A percentile compares a stretch with the other conserved stretches of the same genome.
Conservation (phyloP, 1,140 invertebrate genomes). For the Proales similis region DNA sequence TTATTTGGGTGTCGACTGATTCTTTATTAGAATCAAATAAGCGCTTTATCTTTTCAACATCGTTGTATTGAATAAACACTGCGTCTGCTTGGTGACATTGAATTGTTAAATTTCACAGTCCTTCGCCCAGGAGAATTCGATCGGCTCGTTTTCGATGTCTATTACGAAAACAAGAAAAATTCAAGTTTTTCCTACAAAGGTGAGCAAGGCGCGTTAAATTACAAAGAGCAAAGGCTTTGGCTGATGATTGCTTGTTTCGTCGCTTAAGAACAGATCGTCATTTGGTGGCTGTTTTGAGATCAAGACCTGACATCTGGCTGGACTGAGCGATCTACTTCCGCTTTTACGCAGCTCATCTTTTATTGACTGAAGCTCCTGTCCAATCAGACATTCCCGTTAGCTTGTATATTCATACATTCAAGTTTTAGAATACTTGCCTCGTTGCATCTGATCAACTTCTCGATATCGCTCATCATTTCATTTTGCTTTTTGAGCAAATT, state of each 20-base stretch:
- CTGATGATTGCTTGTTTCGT: not conserved
- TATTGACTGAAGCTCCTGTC: conserved; percentile 7
- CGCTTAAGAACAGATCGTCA: too few species aligned
- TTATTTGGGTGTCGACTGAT: too few species aligned
- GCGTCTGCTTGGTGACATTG: conserved; percentile 15
- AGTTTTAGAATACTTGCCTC: conserved; percentile 42
- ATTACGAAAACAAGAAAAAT: not conserved
- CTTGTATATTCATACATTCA: not conserved
- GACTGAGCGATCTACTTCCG: too few species aligned
- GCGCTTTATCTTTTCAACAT: too few species aligned
- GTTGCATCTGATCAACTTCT: conserved; percentile 48
- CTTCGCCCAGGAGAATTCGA: not conserved
- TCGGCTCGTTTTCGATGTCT: conserved; percentile 23
- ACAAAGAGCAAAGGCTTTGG: conserved; percentile 32
- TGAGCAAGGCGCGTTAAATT: not conserved
- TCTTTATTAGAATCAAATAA: too few species aligned
- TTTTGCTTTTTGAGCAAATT: conserved; percentile 45
- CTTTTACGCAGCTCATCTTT: conserved; percentile 9
- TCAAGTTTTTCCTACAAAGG: conserved; percentile 1
- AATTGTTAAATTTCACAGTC: too few species aligned
- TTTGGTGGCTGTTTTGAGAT: too few species aligned
- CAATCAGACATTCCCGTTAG: not conserved
- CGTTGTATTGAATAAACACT: conserved; percentile 23
- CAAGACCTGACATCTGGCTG: too few species aligned
- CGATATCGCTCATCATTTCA: conserved; percentile 50